These are phyloP conservation scores for Coptodon rendalli DNA, from an alignment of 2,113 vertebrate species.

Conservation along the genomic window DNA sequence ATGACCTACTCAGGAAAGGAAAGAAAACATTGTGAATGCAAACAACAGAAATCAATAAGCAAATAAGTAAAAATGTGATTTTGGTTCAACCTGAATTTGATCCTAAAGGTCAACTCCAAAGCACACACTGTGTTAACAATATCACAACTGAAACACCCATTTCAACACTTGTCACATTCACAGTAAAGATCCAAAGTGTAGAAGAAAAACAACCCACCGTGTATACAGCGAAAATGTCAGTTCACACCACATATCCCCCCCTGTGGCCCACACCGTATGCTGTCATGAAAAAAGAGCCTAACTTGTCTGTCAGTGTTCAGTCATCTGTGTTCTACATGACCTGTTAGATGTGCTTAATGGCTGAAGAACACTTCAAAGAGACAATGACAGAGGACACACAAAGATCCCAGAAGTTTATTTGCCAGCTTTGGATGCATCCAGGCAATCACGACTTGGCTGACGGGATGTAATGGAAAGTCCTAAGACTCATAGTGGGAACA, in stretches of 20 bases:
- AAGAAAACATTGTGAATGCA: not conserved
- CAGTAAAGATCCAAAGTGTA: not conserved
- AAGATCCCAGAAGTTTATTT: conserved; percentile 21
- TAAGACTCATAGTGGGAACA: conserved; percentile 11
- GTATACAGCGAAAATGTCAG: conserved; percentile 1
- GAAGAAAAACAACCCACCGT: not conserved
- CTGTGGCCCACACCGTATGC: not conserved
- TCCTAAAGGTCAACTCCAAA: not conserved
- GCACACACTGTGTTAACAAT: not conserved
- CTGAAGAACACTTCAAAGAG: conserved; percentile 20
- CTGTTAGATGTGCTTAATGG: not conserved
- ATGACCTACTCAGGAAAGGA: not conserved
- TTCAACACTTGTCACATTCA: not conserved
- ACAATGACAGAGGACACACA: not conserved
- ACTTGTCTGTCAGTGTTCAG: not conserved
- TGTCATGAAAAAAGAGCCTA: not conserved
- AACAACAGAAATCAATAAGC: not conserved
- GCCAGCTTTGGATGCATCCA: not conserved
- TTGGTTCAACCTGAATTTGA: not conserved
- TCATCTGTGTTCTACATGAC: not conserved
- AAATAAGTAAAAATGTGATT: not conserved
- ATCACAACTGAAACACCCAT: not conserved
- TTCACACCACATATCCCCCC: not conserved
- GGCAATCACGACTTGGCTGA: not conserved
- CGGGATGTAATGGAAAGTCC: not conserved